phyloP scores from a whole-genome alignment of 2,888 invertebrate species.

The Ochlodes sylvanus region DNA sequence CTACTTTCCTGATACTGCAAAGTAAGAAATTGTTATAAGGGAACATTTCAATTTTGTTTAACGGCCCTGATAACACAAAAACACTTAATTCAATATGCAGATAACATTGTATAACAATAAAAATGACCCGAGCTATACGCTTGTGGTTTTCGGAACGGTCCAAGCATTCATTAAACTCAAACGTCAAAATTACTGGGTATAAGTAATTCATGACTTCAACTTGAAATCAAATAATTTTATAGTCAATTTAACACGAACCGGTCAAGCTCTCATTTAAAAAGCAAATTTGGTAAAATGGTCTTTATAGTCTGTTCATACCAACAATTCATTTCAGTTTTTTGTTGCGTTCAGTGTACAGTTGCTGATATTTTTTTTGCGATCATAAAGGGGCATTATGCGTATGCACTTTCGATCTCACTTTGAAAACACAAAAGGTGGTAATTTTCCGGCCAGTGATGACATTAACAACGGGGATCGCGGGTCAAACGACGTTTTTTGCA shows the following conservation, averaged over 20 bases:
- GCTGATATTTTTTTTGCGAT: slow-evolving; percentile 60
- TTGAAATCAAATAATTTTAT: slow-evolving; percentile 61
- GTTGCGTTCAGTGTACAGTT: slow-evolving; percentile 61
- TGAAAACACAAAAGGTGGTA: slow-evolving; percentile 77
- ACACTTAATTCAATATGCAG: too few relatives aligned
- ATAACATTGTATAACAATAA: too few relatives aligned
- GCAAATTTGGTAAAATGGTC: slow-evolving; percentile 60
- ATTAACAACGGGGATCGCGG: slow-evolving; percentile 69
- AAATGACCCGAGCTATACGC: not conserved
- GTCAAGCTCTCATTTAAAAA: slow-evolving; percentile 60
- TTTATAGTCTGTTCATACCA: slow-evolving; percentile 62
- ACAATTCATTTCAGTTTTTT: slow-evolving; percentile 70
- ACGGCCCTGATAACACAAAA: too few relatives aligned
- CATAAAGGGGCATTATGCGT: slow-evolving; percentile 59
- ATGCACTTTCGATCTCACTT: slow-evolving; percentile 72
- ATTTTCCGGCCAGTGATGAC: slow-evolving; percentile 79
- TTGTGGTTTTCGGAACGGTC: slow-evolving; percentile 21
- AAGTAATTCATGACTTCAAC: slow-evolving; percentile 40
- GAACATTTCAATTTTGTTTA: too few relatives aligned
- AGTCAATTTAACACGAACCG: slow-evolving; percentile 69
- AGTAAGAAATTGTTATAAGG: too few relatives aligned
- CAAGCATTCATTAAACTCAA: slow-evolving; percentile 24
- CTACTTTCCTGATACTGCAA: too few relatives aligned
- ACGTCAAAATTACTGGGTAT: slow-evolving; percentile 31
- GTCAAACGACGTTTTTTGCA: slow-evolving; percentile 71